Evolutionary conservation across 2,113 vertebrate genomes (phyloP), one percentile per base, ranked within the genome.

Genomic region (Trematomus loennbergii): DNA sequence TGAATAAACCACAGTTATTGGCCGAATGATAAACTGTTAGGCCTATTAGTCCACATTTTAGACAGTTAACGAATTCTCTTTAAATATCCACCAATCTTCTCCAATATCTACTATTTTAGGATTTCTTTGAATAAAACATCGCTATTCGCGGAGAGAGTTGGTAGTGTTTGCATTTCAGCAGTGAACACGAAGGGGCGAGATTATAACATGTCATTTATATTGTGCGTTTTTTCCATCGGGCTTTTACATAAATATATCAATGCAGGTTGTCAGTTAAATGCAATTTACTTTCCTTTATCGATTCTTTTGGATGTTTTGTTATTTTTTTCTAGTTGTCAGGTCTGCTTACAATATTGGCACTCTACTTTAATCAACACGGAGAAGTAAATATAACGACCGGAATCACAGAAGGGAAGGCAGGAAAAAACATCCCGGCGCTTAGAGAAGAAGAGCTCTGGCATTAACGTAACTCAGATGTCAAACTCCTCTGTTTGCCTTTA

Each of bases 391-490:
- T 57, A 67, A 65, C 29, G 53, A 72, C 33, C 57, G 52, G 82
- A 72, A 78, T 86, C 82, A 78, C 70, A 18, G 66, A 59, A 78
- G 71, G 73, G 43, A 70, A 83, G 40, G 57, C 75, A 84, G 75
- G 72, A 78, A 83, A 83, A 85, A 86, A 72, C 74, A 81, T 77
- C 62, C 66, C 57, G 16, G 20, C 62, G 22, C 71, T 53, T 48
- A 70, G 62, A 81, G 48, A 75, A 73, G 67, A 78, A 12, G 52
- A 83, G 61, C 58, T 68, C 66, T 59, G 63, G 18, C 79, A 80
- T 72, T 92, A 92, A 91, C 90, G 54, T 16, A 45, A 83, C 79
- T 91, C 92, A 93, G 89, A 93, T 89, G 87, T 84, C 70, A 55
- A 68, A 72, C 57, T 22, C 69, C 62, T 81, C 49, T 63, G 70